Base-by-base conservation (phyloP, 2,888 invertebrate genomes). In the Fragum whitleyi region DNA sequence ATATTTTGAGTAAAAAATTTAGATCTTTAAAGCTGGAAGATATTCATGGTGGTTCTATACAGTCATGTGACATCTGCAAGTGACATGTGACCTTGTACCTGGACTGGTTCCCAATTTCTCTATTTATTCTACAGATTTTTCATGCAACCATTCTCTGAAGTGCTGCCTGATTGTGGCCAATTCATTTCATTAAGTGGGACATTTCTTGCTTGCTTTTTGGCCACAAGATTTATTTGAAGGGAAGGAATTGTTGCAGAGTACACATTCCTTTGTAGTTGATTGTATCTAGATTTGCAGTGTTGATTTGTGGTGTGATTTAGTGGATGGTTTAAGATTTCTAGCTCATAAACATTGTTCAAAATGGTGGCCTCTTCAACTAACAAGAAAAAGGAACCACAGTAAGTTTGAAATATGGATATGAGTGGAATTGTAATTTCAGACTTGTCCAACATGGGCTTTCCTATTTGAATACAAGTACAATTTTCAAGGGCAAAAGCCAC, bases 381-480 rank as follows among this genome's bases (percentile, higher is more conserved):
- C 16, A 26, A n/a, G 65, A 42, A 65, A 42, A 65, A 65, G 42
- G 65, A 65, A 23, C 65, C 65, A 23, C 42, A 65, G 65, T 65
- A 65, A 65, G 65, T 65, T 61, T 29, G 29, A 47, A 3, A 6
- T 14, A 9, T 39, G 39, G 39, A n/a, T n/a, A n/a, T n/a, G n/a
- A n/a, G n/a, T n/a, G n/a, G n/a, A n/a, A n/a, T n/a, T n/a, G n/a
- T n/a, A n/a, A n/a, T n/a, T n/a, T n/a, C n/a, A n/a, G n/a, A n/a
- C n/a, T n/a, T n/a, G n/a, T n/a, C n/a, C n/a, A n/a, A n/a, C n/a
- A n/a, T n/a, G n/a, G n/a, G n/a, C n/a, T n/a, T n/a, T n/a, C n/a
- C n/a, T n/a, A n/a, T n/a, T n/a, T n/a, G n/a, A n/a, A n/a, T n/a
- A n/a, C n/a, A n/a, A n/a, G n/a, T n/a, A n/a, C n/a, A n/a, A n/a